A percentile compares a stretch with the other conserved stretches of the same genome.
Conservation (phyloP, 2,797 vertebrate species). For the Amblyopsis hoosieri region DNA sequence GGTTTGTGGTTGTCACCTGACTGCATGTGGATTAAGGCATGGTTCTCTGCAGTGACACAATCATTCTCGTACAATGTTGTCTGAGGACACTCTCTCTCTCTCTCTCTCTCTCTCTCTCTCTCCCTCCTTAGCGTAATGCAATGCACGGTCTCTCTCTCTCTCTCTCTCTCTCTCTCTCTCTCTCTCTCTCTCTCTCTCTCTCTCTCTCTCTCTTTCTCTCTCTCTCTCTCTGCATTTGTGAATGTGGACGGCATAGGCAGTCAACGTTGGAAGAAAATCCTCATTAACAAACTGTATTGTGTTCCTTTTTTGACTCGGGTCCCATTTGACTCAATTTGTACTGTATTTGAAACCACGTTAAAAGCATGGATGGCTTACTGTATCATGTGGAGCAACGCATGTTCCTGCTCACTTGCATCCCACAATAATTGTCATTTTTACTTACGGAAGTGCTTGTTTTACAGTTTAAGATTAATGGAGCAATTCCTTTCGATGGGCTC, state of each 20-base stretch:
- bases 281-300: constrained; percentile 8
- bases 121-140: too few species aligned
- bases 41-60: constrained; percentile 15
- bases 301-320: constrained; percentile 23
- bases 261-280: background rate
- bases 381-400: constrained; percentile 53
- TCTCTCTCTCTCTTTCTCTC: too few species aligned
- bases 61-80: constrained; percentile 5
- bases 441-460: constrained; percentile 16
- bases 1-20: constrained; percentile 54
- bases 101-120: too few species aligned
- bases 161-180: too few species aligned
- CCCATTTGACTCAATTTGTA: constrained; percentile 38
- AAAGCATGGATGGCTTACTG: constrained; percentile 66
- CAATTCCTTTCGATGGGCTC: too few species aligned
- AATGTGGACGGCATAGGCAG: too few species aligned
- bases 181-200: too few species aligned
- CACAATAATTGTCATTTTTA: constrained; percentile 52
- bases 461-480: too few species aligned
- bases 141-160: too few species aligned
- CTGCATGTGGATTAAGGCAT: constrained; percentile 70
- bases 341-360: constrained; percentile 26
- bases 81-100: too few species aligned
- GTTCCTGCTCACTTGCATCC: constrained; percentile 51
- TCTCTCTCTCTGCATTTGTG: too few species aligned